Evolutionary conservation across 1,140 invertebrate species (phyloP).

Genomic region (Drosophila nasuta): DNA sequence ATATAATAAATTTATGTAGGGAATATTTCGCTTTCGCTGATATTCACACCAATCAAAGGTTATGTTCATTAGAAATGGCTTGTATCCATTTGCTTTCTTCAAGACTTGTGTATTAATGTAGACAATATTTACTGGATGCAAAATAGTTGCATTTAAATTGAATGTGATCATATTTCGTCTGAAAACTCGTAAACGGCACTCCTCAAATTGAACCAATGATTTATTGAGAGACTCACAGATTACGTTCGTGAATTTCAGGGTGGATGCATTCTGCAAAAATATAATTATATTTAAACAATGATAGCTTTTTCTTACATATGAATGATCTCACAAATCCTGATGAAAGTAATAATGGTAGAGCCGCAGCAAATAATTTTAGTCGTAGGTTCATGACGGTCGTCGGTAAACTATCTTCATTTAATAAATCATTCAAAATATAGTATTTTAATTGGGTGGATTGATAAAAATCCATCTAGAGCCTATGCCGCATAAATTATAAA

Average conservation of each 20-base stretch:
- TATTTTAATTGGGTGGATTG: too few species aligned
- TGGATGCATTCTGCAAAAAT: not conserved
- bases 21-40: not conserved
- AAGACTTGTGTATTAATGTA: not conserved
- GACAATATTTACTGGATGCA: not conserved
- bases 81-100: conserved; percentile 9
- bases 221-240: not conserved
- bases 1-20: not conserved
- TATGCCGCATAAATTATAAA: too few species aligned
- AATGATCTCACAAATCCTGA: not conserved
- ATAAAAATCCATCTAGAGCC: too few species aligned
- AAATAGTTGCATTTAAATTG: not conserved
- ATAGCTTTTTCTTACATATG: not conserved
- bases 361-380: not conserved
- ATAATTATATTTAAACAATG: not conserved
- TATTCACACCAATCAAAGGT: not conserved
- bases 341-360: not conserved
- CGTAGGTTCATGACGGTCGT: not conserved
- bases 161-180: not conserved
- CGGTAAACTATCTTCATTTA: not conserved
- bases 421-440: too few species aligned
- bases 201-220: not conserved
- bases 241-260: not conserved
- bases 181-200: not conserved
- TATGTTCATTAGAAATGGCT: not conserved